Evolutionary conservation across 2,113 vertebrate species (phyloP).

Genomic region (Noturus placidus): DNA sequence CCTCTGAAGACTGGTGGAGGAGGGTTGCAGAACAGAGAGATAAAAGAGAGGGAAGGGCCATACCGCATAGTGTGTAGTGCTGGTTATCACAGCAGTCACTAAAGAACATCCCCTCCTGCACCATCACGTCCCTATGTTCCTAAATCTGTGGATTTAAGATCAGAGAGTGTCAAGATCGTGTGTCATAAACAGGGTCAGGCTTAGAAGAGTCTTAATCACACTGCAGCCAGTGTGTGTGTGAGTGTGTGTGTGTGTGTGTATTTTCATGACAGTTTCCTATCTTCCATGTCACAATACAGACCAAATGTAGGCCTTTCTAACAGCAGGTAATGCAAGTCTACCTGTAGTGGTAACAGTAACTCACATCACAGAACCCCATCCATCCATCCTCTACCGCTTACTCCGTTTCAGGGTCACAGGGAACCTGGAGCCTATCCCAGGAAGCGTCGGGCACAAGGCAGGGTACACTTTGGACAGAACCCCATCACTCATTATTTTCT

Average conservation of each 20-base stretch:
- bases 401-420: too few species aligned
- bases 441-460: too few species aligned
- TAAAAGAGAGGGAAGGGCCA: constrained; percentile 19
- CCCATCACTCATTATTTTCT: neutral
- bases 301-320: neutral
- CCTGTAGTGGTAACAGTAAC: neutral
- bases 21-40: neutral
- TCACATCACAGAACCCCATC: neutral
- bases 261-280: neutral
- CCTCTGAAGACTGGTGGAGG: neutral
- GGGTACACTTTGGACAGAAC: too few species aligned
- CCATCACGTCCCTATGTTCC: neutral
- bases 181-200: constrained; percentile 20
- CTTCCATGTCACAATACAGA: neutral
- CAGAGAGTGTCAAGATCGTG: constrained; percentile 11
- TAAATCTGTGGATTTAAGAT: constrained; percentile 16
- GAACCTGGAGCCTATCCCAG: too few species aligned
- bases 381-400: too few species aligned
- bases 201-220: constrained; percentile 33
- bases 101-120: neutral
- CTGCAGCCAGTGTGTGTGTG: neutral
- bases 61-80: neutral
- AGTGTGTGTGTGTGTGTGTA: neutral
- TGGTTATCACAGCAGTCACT: constrained; percentile 26
- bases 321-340: neutral